A percentile compares a stretch with the other conserved stretches of the same genome.
phyloP scores from a whole-genome alignment of 2,113 vertebrate genomes.

The Dendrocopos noguchii region DNA sequence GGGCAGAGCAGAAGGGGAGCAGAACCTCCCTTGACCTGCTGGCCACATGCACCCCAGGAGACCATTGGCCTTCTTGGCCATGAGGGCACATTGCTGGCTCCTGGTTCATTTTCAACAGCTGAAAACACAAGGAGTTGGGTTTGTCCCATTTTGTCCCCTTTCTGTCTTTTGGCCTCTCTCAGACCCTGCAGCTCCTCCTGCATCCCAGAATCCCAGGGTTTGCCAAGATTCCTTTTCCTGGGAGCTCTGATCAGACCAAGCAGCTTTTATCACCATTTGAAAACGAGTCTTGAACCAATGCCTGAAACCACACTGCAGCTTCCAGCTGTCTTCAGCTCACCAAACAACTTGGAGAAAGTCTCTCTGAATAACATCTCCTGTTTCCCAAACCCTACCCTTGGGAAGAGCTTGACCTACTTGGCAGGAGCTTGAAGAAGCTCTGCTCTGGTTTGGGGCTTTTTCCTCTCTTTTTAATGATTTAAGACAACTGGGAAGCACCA shows the following conservation, averaged over 20 bases:
- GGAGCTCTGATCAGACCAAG: accelerated
- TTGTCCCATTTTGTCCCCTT: not conserved
- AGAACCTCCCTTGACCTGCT: no score
- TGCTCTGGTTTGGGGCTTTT: not conserved
- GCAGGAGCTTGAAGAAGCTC: not conserved
- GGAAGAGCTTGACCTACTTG: slow-evolving; percentile 55
- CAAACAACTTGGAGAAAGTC: not conserved
- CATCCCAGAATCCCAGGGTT: not conserved
- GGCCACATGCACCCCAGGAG: no score
- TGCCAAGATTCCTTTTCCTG: not conserved
- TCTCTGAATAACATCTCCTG: not conserved
- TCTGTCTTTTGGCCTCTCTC: accelerated
- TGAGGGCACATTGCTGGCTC: no score
- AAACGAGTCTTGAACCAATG: not conserved
- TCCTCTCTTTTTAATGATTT: not conserved
- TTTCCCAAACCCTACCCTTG: not conserved
- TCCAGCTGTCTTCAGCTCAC: not conserved
- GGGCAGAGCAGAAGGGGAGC: no score
- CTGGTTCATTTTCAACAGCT: not conserved
- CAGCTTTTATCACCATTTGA: accelerated
- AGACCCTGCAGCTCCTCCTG: not conserved
- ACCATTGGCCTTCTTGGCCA: no score
- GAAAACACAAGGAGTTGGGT: accelerated
- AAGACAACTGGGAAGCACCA: not conserved
- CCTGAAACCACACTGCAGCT: not conserved